These are phyloP conservation scores for Calidris pygmaea DNA, from an alignment of 2,113 vertebrate genomes.

Conservation along the genomic window DNA sequence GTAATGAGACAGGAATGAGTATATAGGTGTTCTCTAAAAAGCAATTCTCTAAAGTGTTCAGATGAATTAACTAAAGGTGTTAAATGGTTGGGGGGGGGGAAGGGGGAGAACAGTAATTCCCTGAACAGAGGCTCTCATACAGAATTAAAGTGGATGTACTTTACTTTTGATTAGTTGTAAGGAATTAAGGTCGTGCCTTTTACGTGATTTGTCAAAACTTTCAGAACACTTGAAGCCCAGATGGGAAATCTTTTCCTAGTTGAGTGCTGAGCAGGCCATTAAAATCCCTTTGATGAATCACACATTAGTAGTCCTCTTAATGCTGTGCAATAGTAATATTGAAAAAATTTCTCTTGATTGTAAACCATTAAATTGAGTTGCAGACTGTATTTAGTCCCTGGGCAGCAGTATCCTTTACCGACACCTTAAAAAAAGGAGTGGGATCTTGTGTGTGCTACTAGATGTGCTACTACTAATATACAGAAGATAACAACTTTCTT, in stretches of 20 bases:
- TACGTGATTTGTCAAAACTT: slow-evolving; percentile 1
- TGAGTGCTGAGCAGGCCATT: not conserved
- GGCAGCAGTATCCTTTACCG: not conserved
- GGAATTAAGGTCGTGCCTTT: not conserved
- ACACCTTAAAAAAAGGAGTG: not conserved
- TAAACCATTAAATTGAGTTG: not conserved
- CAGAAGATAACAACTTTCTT: not conserved
- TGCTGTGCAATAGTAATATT: not conserved
- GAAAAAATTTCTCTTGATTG: not conserved
- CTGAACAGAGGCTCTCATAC: not conserved
- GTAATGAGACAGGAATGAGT: not conserved
- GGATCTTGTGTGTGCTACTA: not conserved
- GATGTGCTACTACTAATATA: not conserved
- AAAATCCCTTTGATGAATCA: slow-evolving; percentile 16
- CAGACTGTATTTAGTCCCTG: not conserved
- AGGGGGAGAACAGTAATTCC: not conserved
- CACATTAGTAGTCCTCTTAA: not conserved
- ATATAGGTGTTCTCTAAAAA: not conserved
- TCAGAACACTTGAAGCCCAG: not conserved
- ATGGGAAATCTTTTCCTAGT: not conserved
- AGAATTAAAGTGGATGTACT: not conserved
- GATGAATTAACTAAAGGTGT: not conserved
- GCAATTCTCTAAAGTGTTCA: not conserved
- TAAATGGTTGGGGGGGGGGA: not conserved
- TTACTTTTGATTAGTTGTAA: slow-evolving; percentile 12